These are phyloP conservation scores for Temnothorax nylanderi DNA, from an alignment of 1,140 invertebrate species.

Conservation along the genomic window DNA sequence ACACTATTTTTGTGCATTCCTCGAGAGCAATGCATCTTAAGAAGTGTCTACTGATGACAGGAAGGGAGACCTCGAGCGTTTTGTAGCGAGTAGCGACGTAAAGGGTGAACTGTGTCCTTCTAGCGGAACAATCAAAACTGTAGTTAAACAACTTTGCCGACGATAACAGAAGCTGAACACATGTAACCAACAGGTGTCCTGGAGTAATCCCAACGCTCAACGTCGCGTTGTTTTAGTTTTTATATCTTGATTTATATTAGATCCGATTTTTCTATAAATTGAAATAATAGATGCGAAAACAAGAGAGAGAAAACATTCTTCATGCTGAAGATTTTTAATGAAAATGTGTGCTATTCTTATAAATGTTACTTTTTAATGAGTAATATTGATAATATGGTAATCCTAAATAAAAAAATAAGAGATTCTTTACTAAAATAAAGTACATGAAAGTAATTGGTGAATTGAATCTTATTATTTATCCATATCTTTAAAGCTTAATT, in stretches of 20 bases:
- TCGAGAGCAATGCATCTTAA: not conserved
- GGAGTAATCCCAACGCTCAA: not conserved
- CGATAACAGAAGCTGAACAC: conserved; percentile 8
- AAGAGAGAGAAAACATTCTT: not conserved
- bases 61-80: not conserved
- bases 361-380: not conserved
- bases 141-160: conserved; percentile 15
- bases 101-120: not conserved
- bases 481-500: not conserved
- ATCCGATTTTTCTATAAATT: not conserved
- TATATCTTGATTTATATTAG: not conserved
- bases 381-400: not conserved
- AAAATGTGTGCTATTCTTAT: not conserved
- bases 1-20: conserved; percentile 56
- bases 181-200: conserved; percentile 18
- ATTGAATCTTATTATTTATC: not conserved
- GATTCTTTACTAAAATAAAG: not conserved
- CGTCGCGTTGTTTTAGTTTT: not conserved
- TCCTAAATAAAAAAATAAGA: not conserved
- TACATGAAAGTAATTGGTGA: not conserved
- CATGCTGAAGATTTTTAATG: not conserved
- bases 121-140: conserved; percentile 4
- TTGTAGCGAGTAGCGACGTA: not conserved
- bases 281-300: not conserved
- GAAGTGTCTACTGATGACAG: conserved; percentile 4